A percentile compares a stretch with the other conserved stretches of the same genome.
Evolutionary conservation across 2,888 invertebrate species (phyloP).

Genomic region (Stenichneumon culpator): DNA sequence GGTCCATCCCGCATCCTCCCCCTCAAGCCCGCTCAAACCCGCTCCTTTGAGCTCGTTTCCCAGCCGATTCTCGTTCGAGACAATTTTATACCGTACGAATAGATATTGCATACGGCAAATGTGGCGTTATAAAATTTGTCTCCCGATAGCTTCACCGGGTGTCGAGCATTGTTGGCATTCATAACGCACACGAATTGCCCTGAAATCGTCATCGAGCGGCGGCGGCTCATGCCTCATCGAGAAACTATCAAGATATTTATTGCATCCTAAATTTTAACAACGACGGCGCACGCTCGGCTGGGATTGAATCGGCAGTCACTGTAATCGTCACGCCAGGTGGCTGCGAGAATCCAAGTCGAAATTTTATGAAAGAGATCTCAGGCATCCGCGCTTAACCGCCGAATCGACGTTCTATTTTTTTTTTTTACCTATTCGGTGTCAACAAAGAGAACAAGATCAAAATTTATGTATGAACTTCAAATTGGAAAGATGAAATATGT

Average conservation of each 20-base stretch:
- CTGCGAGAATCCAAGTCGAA: no score
- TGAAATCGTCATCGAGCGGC: background rate
- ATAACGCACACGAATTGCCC: background rate
- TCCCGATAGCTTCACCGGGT: constrained; percentile 7
- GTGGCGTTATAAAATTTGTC: background rate
- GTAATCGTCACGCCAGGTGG: no score
- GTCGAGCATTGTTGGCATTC: constrained; percentile 6
- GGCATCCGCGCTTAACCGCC: no score
- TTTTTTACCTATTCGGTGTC: no score
- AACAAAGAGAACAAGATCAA: no score
- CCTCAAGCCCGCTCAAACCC: background rate
- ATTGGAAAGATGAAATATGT: no score
- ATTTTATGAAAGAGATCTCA: no score
- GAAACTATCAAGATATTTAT: background rate
- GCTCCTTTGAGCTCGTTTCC: constrained; percentile 41
- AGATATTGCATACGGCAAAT: constrained; percentile 5
- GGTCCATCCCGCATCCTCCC: constrained; percentile 24
- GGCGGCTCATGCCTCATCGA: background rate
- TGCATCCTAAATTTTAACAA: background rate
- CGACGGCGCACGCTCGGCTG: no score
- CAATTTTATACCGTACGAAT: constrained; percentile 63
- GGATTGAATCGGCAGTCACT: no score
- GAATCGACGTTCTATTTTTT: no score
- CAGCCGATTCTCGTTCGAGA: constrained; percentile 59
- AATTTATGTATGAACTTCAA: no score